Conservation (phyloP, 2,113 vertebrate species). For the Rhinolophus sinicus region DNA sequence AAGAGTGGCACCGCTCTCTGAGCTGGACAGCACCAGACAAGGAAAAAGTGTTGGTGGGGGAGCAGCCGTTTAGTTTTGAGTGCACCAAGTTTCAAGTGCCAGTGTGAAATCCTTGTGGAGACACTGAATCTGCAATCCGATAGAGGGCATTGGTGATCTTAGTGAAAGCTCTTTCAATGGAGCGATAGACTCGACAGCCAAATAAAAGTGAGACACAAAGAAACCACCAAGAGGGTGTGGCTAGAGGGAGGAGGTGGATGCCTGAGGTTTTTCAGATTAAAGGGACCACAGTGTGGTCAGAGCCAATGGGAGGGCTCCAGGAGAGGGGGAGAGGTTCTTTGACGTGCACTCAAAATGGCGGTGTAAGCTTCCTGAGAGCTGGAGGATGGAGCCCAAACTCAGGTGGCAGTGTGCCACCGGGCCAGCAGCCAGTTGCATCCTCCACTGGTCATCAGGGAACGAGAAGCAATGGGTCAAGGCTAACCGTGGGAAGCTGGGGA, state of each 20-base stretch:
- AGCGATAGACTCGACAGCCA: fast-evolving
- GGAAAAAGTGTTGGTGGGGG: fast-evolving
- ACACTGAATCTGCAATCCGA: fast-evolving
- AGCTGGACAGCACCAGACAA: fast-evolving
- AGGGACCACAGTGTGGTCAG: not conserved
- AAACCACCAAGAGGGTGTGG: not conserved
- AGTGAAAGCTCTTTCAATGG: no score
- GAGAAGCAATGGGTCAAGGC: fast-evolving
- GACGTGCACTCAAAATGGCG: fast-evolving
- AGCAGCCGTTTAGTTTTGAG: not conserved
- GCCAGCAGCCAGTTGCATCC: fast-evolving
- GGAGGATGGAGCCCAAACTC: fast-evolving
- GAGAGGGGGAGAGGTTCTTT: no score
- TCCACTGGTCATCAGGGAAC: no score
- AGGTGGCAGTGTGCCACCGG: fast-evolving
- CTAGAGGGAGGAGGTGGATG: not conserved
- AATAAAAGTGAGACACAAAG: not conserved
- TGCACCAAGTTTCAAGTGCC: fast-evolving
- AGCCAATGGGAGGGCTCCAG: fast-evolving
- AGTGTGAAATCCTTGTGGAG: not conserved
- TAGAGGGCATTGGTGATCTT: not conserved
- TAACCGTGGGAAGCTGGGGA: fast-evolving
- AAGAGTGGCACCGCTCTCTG: fast-evolving
- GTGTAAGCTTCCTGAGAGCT: not conserved
- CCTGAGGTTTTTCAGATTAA: not conserved